These are phyloP conservation scores for Parauchenoglanis punctatus DNA, from an alignment of 2,797 vertebrate genomes.

Conservation along the genomic window DNA sequence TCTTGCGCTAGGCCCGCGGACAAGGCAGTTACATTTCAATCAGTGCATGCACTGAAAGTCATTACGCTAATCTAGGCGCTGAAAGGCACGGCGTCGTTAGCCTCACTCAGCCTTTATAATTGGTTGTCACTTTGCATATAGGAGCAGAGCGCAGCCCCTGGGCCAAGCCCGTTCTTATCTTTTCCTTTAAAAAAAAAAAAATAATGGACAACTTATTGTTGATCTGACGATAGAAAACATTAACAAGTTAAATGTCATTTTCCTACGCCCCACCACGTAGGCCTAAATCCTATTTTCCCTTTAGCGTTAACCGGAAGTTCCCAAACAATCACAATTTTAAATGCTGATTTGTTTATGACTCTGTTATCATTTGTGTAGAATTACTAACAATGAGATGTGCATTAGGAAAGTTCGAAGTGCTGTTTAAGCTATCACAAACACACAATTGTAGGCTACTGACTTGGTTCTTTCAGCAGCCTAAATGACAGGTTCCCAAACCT, in stretches of 20 bases:
- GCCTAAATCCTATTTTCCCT: slow-evolving; percentile 54
- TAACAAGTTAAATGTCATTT: slow-evolving; percentile 86
- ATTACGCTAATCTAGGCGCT: slow-evolving; percentile 82
- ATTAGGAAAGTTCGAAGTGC: not conserved
- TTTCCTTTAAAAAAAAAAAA: slow-evolving; percentile 76
- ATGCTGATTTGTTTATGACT: slow-evolving; percentile 1
- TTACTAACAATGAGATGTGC: not conserved
- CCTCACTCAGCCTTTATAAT: slow-evolving; percentile 80
- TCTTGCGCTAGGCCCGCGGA: slow-evolving; percentile 75
- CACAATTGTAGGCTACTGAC: not conserved
- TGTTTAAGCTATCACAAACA: not conserved
- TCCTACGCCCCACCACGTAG: slow-evolving; percentile 48
- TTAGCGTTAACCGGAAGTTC: slow-evolving; percentile 29
- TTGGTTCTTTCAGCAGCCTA: not conserved
- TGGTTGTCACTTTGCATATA: slow-evolving; percentile 89
- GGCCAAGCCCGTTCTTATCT: slow-evolving; percentile 89
- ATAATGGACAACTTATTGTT: slow-evolving; percentile 90
- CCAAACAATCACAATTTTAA: slow-evolving; percentile 20
- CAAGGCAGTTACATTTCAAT: slow-evolving; percentile 87
- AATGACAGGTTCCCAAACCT: not conserved
- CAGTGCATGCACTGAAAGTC: slow-evolving; percentile 86
- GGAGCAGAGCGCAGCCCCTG: slow-evolving; percentile 80
- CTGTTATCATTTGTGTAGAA: not conserved
- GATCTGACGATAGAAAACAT: slow-evolving; percentile 83
- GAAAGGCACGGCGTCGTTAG: slow-evolving; percentile 54